Percentiles rank a stretch among this genome's conserved stretches.
Evolutionary conservation across 2,113 vertebrate species (phyloP).

Genomic region (Tylochromis polylepis): DNA sequence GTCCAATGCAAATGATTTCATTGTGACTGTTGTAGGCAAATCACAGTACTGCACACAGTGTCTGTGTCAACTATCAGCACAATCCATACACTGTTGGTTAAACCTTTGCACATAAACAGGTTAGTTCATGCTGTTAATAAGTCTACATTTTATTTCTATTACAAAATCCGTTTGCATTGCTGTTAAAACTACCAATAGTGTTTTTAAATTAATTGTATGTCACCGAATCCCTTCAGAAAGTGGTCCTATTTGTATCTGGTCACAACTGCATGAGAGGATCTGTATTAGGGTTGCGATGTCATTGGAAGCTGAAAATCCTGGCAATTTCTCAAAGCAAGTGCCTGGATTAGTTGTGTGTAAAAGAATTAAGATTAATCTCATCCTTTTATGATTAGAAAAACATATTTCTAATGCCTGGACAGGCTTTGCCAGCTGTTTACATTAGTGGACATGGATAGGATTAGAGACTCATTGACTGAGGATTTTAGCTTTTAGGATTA

Average conservation of each 20-base stretch:
- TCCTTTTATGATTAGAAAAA: constrained; percentile 61
- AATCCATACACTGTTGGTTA: not conserved
- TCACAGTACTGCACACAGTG: constrained; percentile 42
- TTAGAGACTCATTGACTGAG: constrained; percentile 70
- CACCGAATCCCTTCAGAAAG: not conserved
- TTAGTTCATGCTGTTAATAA: not conserved
- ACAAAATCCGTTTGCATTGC: not conserved
- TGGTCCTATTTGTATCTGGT: not conserved
- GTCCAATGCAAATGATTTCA: not conserved
- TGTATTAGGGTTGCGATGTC: not conserved
- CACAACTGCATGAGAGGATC: not conserved
- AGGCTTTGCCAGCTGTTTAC: constrained; percentile 69
- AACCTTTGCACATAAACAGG: not conserved
- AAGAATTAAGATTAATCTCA: constrained; percentile 58
- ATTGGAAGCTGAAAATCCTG: constrained; percentile 38
- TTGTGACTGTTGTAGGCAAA: constrained; percentile 52
- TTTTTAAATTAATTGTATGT: not conserved
- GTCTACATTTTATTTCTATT: not conserved
- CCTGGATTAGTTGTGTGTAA: constrained; percentile 47
- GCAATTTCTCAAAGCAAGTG: constrained; percentile 47
- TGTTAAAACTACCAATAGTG: not conserved
- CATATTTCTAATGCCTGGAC: constrained; percentile 49
- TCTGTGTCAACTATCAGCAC: constrained; percentile 9
- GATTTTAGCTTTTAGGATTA: constrained; percentile 79
- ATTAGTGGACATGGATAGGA: constrained; percentile 66